Base-by-base conservation (phyloP, 1,140 invertebrate genomes). In the Condylostylus longicornis region DNA sequence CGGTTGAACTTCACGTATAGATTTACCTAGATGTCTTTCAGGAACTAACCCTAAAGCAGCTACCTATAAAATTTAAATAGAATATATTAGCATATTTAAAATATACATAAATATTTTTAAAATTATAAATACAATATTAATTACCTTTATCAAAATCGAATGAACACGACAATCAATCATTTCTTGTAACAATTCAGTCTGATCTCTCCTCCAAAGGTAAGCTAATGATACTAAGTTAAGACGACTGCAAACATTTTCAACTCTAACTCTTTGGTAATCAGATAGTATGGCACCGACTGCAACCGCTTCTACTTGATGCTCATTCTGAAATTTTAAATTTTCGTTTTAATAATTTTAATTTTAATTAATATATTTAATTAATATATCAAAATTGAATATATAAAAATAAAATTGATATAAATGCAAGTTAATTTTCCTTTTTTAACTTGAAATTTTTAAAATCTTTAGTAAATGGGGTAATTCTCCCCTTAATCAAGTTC, bases 211-310 rank as follows among this genome's bases (percentile, higher is more conserved):
- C 91, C 91, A 95, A 38, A 99, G 67, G 65, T 91, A 98, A 23
- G 88, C 82, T 40, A 98, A 66, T 25, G 86, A 79, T 42, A 82
- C 75, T 42, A 98, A 69, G 47, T 79, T 79, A 50, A 99, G 74
- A 51, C 95, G 74, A 49, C 69, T 72, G 66, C 95, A 99, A 75
- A 98, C 90, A 80, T 95, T 89, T 75, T 98, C 91, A 38, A 98
- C 90, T 53, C 95, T 72, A 47, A 91, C 74, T 64, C 91, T 75
- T 69, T 99, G 95, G 68, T 98, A 98, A 65, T 94, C 87, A 41
- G 93, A 98, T 40, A 96, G 69, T 62, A 99, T 96, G 42, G 95
- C 94, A 43, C 95, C 95, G 47, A 88, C 87, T 41, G 91, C 82
- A 38, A 99, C 89, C 44, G 80, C 94, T 62, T 95, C 82, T 60